phyloP scores from a whole-genome alignment of 2,888 invertebrate species.

The Tenodera sinensis region DNA sequence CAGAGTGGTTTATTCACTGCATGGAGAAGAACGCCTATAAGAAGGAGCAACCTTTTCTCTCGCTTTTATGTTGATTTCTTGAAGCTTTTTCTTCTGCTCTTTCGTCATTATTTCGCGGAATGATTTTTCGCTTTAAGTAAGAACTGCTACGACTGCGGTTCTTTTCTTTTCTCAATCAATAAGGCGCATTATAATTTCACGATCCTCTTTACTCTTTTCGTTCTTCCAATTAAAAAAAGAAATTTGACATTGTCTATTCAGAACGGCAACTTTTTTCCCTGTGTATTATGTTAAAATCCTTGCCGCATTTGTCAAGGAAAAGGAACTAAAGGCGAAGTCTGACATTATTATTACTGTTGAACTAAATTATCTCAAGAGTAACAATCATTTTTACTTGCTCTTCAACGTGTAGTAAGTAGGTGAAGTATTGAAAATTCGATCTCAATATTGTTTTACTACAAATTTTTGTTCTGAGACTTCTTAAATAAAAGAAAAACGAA shows the following conservation, averaged over 20 bases:
- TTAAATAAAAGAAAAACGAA: no score
- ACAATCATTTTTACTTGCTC: no score
- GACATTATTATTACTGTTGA: no score
- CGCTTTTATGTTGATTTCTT: neutral
- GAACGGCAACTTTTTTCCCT: neutral
- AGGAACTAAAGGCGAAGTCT: no score
- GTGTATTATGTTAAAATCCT: no score
- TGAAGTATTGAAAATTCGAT: no score
- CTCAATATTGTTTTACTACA: no score
- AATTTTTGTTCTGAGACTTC: no score
- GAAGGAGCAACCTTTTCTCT: neutral
- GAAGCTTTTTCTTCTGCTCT: neutral
- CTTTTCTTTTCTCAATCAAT: neutral
- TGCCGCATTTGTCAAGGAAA: no score
- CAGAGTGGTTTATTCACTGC: neutral
- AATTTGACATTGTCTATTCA: neutral
- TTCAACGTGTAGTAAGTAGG: no score
- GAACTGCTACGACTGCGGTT: neutral
- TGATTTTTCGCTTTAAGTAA: neutral
- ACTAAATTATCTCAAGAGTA: no score
- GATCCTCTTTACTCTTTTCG: neutral
- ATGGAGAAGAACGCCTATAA: neutral
- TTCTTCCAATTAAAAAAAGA: neutral
- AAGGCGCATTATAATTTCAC: neutral
- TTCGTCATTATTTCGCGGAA: neutral